Evolutionary conservation across 2,113 vertebrate genomes (phyloP), one percentile per base, ranked within the genome.

Genomic region (Atrichornis clamosus): DNA sequence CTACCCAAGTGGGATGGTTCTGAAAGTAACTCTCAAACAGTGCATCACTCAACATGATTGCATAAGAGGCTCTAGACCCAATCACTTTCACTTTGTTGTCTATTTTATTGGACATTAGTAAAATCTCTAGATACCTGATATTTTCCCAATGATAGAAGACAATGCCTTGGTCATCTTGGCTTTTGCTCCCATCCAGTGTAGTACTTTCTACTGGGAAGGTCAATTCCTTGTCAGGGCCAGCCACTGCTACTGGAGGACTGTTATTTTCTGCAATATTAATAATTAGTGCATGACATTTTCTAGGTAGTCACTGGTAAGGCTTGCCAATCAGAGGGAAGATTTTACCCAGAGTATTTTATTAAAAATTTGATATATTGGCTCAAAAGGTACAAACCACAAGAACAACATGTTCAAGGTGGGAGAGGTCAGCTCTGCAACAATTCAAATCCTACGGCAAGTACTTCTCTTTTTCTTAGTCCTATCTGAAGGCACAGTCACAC

Each of bases 211-310:
- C 96, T 0, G 99, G 99, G 41, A 98, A 98, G 21, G 95, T 91
- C 85, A 99, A 76, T 92, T 98, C 98, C 87, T 98, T 98, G 96
- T 99, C 98, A 3, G 98, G 98, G n/a, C 98, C 98, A 35, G 98
- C 97, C 33, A 98, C 89, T 10, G 99, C 99, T 84, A 98, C 63
- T 0, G 98, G 99, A 80, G 98, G 98, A 22, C 90, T 97, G 92
- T 99, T 99, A 53, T 90, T 95, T 96, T 98, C 98, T 98, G 93
- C 63, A 95, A 86, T 76, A 74, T 79, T 8, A 93, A 33, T 60
- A 63, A 76, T 62, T 44, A 55, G 39, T 9, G 16, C 19, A 76
- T 33, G 16, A 76, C 22, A 63, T 91, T 91, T 86, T 26, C 28
- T 49, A 87, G 28, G 17, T 28, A 88, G 20, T 55, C 15, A 42